Evolutionary conservation across 2,797 vertebrate species (phyloP).

Genomic region (Columba guinea): DNA sequence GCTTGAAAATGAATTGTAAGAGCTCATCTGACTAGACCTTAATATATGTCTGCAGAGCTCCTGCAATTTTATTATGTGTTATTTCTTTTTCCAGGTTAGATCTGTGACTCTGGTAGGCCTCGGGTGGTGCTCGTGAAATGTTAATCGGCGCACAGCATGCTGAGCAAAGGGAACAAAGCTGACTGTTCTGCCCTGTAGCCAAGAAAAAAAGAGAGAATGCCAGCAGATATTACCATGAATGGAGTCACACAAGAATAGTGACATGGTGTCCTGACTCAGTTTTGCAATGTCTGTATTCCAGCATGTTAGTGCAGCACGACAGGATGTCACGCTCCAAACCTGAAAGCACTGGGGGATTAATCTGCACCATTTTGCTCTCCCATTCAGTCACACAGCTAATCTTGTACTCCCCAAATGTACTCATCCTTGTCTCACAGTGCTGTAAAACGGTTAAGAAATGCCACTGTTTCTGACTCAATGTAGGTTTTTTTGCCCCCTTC

Average conservation of each 20-base stretch:
- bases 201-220: constrained; percentile 23
- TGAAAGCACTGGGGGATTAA: neutral
- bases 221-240: constrained; percentile 29
- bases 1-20: neutral
- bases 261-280: constrained; percentile 42
- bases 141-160: neutral
- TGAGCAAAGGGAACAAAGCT: constrained; percentile 40
- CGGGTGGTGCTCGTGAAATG: neutral
- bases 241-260: constrained; percentile 6
- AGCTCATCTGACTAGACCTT: neutral
- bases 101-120: neutral
- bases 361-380: neutral
- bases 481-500: neutral
- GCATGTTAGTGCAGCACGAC: neutral
- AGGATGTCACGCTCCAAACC: neutral
- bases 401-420: neutral
- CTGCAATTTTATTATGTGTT: neutral
- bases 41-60: neutral
- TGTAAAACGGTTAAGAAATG: neutral
- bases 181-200: constrained; percentile 46
- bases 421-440: neutral
- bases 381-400: neutral
- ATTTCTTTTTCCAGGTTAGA: neutral
- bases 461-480: neutral
- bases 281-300: neutral